Percentiles rank a stretch among this genome's conserved stretches.
Evolutionary conservation across 2,888 invertebrate genomes (phyloP).

Genomic region (Pogonocherus hispidulus): DNA sequence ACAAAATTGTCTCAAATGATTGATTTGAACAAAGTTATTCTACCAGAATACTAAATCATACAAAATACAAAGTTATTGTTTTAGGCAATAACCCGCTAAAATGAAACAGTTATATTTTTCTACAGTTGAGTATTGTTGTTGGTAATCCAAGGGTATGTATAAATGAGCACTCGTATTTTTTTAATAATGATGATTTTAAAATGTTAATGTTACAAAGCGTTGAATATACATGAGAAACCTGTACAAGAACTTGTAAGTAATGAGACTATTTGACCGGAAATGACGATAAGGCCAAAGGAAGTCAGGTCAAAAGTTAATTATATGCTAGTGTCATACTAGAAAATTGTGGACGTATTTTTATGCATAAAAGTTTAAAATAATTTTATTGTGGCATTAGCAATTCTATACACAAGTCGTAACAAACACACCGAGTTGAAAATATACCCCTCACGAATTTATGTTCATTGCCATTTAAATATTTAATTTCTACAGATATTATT

Average conservation of each 20-base stretch:
- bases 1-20: too few species aligned
- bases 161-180: not conserved
- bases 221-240: slow-evolving; percentile 55
- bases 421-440: not conserved
- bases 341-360: slow-evolving; percentile 42
- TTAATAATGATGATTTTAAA: slow-evolving; percentile 5
- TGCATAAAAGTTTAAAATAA: slow-evolving; percentile 16
- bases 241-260: slow-evolving; percentile 51
- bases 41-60: too few species aligned
- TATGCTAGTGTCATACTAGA: slow-evolving; percentile 61
- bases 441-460: not conserved
- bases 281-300: slow-evolving; percentile 65
- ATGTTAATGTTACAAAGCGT: slow-evolving; percentile 44
- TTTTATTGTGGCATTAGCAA: slow-evolving; percentile 9
- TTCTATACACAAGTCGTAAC: not conserved
- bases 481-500: too few species aligned
- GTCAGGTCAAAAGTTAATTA: slow-evolving; percentile 63
- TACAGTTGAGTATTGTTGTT: not conserved
- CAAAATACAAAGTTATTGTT: not conserved
- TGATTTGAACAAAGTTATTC: too few species aligned
- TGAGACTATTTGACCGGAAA: slow-evolving; percentile 63
- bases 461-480: not conserved
- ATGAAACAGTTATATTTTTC: too few species aligned
- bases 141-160: not conserved
- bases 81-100: too few species aligned